phyloP scores from a whole-genome alignment of 2,797 vertebrate genomes.

The Falco berigora region DNA sequence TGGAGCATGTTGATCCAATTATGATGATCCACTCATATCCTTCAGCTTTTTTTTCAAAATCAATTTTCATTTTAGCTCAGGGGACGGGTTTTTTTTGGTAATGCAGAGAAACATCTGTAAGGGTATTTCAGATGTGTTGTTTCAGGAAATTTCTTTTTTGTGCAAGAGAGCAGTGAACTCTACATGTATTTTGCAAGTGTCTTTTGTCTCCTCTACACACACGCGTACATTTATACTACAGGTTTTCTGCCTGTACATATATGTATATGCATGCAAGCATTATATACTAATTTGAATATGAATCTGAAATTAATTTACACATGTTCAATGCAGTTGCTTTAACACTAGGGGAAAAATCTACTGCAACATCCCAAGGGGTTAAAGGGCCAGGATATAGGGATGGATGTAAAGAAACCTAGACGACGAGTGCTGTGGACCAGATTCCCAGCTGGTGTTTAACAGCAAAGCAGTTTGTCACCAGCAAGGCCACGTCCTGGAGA shows the following conservation, averaged over 20 bases:
- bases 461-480: background rate
- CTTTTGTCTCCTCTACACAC: background rate
- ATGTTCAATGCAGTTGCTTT: background rate
- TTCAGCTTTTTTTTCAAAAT: constrained; percentile 70
- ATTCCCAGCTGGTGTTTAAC: background rate
- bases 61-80: constrained; percentile 75
- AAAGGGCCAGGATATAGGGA: background rate
- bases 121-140: constrained; percentile 58
- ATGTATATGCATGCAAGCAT: background rate
- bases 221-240: background rate
- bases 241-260: background rate
- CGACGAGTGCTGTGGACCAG: rapidly evolving
- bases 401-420: background rate
- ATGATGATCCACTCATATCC: constrained; percentile 72
- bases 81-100: constrained; percentile 40
- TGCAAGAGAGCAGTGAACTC: constrained; percentile 6
- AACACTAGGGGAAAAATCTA: background rate
- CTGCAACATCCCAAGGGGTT: background rate
- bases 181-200: background rate
- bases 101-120: constrained; percentile 68
- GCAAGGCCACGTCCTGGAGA: background rate
- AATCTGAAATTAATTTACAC: background rate
- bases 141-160: constrained; percentile 65
- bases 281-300: background rate
- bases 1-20: constrained; percentile 75